phyloP scores from a whole-genome alignment of 2,797 vertebrate genomes.

The Catharus ustulatus region DNA sequence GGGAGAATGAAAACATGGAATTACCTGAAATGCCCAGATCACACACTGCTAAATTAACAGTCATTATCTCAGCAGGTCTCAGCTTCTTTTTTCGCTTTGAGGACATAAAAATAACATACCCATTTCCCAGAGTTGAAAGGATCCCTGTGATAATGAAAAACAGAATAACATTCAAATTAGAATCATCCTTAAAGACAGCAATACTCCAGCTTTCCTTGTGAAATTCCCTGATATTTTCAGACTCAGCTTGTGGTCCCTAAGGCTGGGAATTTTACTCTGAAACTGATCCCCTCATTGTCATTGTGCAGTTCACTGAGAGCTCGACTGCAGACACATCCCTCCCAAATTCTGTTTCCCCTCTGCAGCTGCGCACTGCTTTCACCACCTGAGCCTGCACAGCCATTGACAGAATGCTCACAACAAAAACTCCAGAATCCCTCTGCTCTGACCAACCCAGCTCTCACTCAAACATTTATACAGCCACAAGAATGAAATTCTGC shows the following conservation, averaged over 20 bases:
- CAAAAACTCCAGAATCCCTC: neutral
- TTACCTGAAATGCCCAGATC: constrained; percentile 97
- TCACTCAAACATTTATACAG: neutral
- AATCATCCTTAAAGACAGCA: neutral
- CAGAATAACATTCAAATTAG: neutral
- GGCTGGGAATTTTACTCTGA: neutral
- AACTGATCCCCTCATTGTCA: neutral
- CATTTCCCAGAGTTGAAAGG: constrained; percentile 89
- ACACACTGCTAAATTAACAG: constrained; percentile 90
- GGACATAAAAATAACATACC: constrained; percentile 90
- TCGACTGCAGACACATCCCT: neutral
- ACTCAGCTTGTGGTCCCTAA: neutral
- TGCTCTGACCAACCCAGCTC: neutral
- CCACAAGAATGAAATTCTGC: neutral
- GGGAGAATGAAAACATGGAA: neutral
- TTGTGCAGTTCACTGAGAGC: neutral
- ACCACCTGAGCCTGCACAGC: neutral
- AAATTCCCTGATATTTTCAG: neutral
- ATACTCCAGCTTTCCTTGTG: neutral
- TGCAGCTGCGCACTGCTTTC: neutral
- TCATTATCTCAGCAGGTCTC: constrained; percentile 94
- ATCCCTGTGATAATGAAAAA: constrained; percentile 80
- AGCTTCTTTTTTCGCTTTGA: constrained; percentile 89
- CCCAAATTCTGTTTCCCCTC: neutral
- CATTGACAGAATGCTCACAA: accelerated